Percentiles rank a stretch among this genome's conserved stretches.
Conservation (phyloP, 1,140 invertebrate genomes). For the Mycetomoellerius zeteki region DNA sequence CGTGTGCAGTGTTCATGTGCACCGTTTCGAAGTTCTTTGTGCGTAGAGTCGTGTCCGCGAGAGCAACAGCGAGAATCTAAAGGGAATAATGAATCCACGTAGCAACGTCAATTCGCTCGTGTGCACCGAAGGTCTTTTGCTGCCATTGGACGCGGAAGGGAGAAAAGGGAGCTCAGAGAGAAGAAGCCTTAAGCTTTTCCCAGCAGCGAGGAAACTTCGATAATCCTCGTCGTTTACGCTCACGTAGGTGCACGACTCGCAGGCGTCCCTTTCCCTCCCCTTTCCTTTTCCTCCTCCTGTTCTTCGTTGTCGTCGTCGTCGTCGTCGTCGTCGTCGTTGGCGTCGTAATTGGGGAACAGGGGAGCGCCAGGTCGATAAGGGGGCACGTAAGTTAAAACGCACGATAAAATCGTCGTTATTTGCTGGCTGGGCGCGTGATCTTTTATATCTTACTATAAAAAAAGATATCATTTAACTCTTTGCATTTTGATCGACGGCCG, state of each 20-base stretch:
- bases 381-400: constrained; percentile 45
- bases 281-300: background rate
- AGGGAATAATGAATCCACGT: constrained; percentile 74
- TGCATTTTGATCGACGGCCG: background rate
- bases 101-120: constrained; percentile 54
- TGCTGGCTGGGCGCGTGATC: background rate
- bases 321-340: constrained; percentile 26
- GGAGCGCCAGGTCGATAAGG: constrained; percentile 51
- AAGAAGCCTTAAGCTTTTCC: constrained; percentile 73
- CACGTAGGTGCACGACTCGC: constrained; percentile 65
- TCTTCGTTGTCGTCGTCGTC: constrained; percentile 1
- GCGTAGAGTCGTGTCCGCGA: constrained; percentile 49
- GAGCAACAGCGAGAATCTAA: constrained; percentile 72
- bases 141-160: constrained; percentile 48
- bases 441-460: constrained; percentile 37
- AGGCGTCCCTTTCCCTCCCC: constrained; percentile 31
- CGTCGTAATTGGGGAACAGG: constrained; percentile 59
- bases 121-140: constrained; percentile 53
- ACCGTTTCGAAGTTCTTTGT: constrained; percentile 35
- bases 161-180: constrained; percentile 30
- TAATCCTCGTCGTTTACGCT: constrained; percentile 76
- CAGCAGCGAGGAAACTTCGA: constrained; percentile 76
- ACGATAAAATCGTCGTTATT: constrained; percentile 55
- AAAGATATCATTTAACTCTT: constrained; percentile 35
- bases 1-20: background rate